phyloP scores from a whole-genome alignment of 2,797 vertebrate species.

The Takifugu rubripes region DNA sequence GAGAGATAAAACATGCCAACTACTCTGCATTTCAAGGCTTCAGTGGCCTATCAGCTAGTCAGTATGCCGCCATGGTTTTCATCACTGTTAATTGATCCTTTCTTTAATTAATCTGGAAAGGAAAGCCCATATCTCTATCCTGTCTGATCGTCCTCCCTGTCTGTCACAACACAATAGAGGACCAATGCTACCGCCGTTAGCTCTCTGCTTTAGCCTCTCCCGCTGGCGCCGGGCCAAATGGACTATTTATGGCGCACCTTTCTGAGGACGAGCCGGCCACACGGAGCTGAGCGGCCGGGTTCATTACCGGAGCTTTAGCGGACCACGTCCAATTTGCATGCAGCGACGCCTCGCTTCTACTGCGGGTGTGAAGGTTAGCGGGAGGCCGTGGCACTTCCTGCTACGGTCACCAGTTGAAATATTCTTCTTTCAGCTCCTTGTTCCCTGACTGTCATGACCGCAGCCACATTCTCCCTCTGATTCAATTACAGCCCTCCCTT shows the following conservation, averaged over 20 bases:
- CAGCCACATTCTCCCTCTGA: slow-evolving; percentile 37
- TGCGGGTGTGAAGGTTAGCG: slow-evolving; percentile 71
- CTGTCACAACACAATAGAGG: slow-evolving; percentile 76
- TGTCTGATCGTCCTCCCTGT: slow-evolving; percentile 73
- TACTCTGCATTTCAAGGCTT: slow-evolving; percentile 82
- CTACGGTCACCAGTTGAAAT: slow-evolving; percentile 47
- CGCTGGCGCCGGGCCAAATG: slow-evolving; percentile 68
- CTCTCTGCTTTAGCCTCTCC: slow-evolving; percentile 58
- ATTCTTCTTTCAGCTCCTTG: slow-evolving; percentile 44
- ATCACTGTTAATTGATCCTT: slow-evolving; percentile 83
- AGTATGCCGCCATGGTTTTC: slow-evolving; percentile 77
- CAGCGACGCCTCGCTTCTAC: slow-evolving; percentile 68
- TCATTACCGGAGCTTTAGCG: slow-evolving; percentile 69
- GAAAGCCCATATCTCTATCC: slow-evolving; percentile 76
- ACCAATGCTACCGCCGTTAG: slow-evolving; percentile 58
- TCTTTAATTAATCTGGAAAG: slow-evolving; percentile 85
- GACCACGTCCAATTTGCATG: slow-evolving; percentile 72
- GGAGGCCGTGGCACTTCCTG: slow-evolving; percentile 55
- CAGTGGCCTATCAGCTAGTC: slow-evolving; percentile 80
- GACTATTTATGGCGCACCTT: slow-evolving; percentile 73
- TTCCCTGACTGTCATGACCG: slow-evolving; percentile 28
- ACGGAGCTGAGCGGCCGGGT: slow-evolving; percentile 64
- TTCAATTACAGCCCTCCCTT: slow-evolving; percentile 41
- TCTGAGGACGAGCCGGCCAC: slow-evolving; percentile 48
- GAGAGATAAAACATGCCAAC: slow-evolving; percentile 81